Conservation (phyloP, 2,797 vertebrate genomes). For the Acestrorhynchus altus region DNA sequence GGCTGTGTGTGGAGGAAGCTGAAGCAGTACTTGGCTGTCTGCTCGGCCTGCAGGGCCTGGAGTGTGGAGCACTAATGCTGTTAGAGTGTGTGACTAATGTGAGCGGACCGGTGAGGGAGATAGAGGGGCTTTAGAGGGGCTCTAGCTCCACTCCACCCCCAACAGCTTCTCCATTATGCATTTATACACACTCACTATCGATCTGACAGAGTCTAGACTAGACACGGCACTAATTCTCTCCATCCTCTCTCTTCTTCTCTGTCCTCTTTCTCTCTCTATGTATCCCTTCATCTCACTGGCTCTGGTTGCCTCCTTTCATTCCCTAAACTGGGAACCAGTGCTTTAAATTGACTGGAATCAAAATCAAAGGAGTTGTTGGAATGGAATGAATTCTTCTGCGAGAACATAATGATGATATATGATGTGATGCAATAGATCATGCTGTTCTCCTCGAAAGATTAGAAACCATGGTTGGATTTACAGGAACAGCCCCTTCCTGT, state of each 20-base stretch:
- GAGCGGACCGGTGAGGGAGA: constrained; percentile 28
- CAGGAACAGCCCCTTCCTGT: too few species aligned
- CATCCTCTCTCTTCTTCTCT: constrained; percentile 38
- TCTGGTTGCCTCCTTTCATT: neutral
- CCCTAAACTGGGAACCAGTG: too few species aligned
- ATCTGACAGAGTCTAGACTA: constrained; percentile 22
- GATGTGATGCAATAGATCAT: too few species aligned
- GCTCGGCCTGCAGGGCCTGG: constrained; percentile 26
- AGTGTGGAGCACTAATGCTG: constrained; percentile 37
- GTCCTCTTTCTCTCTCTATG: neutral
- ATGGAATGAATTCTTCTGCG: too few species aligned
- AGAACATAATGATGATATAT: too few species aligned
- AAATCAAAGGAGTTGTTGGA: too few species aligned
- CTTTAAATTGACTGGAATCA: too few species aligned
- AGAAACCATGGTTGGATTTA: too few species aligned
- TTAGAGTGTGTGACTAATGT: constrained; percentile 55
- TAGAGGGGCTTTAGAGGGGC: neutral
- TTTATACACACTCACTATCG: constrained; percentile 14
- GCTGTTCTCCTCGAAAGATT: too few species aligned
- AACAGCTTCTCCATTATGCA: constrained; percentile 1
- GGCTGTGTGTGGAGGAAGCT: neutral
- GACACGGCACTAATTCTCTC: neutral
- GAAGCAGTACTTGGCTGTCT: neutral
- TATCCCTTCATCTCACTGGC: neutral
- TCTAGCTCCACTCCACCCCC: constrained; percentile 27